Base-by-base conservation (phyloP, 2,113 vertebrate species). In the Cichladusa arquata region DNA sequence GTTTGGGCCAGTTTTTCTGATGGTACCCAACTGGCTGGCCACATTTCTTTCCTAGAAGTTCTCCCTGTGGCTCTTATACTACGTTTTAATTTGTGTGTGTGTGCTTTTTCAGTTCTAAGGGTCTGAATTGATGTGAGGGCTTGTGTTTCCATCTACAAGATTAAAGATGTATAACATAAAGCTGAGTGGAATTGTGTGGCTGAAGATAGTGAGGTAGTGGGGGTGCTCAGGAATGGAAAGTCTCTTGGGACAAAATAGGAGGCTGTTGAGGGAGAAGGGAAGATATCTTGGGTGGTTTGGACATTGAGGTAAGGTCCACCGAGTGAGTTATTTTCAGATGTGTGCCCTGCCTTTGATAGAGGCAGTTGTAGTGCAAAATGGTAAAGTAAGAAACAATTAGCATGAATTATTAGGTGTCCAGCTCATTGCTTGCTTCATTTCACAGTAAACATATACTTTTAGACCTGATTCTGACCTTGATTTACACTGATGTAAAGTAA, bases 21-120 rank as follows among this genome's bases (percentile, higher is more conserved):
- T 34, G 9, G 2, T 60, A 4, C 29, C 6, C 23, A 12, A 5
- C 2, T 19, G 3, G 1, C 29, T 47, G 22, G 14, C 28, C 9
- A 9, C 44, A 50, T 19, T 36, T 74, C 42, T 57, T 38, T 54
- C 14, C 20, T 56, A 26, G 9, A 62, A 76, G 51, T 17, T 23
- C 2, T 81, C 31, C 3, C 9, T 74, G 26, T 34, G 42, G 7
- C 12, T 82, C 4, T 47, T 66, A 19, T 2, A 50, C 6, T 69
- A 3, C 7, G 9, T 60, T 82, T 80, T 28, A n/a, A 9, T 7
- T 67, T 79, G 18, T 42, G 2, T 71, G 3, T 38, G 3, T 34
- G 19, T 28, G 8, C 12, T 8, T 85, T 92, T 90, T 79, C 62
- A 64, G 14, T 79, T 76, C 2, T 0, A 67, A 72, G 14, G 15